Evolutionary conservation across 2,888 invertebrate species (phyloP), one percentile per base, ranked within the genome.

Genomic region (Phragmatobia fuliginosa): DNA sequence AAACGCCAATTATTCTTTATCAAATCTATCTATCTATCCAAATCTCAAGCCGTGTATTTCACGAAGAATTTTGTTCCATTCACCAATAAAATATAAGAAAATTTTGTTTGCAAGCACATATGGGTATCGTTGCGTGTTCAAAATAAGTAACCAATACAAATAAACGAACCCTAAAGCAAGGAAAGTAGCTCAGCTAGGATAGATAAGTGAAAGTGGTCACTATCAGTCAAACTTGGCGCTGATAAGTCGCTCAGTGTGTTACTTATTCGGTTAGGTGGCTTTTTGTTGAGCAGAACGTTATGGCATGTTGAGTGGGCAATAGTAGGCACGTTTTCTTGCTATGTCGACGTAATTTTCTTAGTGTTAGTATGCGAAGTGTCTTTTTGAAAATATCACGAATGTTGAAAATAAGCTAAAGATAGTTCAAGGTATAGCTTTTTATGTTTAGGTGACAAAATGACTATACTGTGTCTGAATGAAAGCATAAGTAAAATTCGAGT

Each of bases 211-310:
- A 81, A 81, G 81, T 81, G 38, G 66, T 68, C 32, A 67, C 67
- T 78, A 81, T 81, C 78, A 78, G 68, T 62, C 11, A 61, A 58
- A 69, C 73, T 78, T 2, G 56, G 52, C 25, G 76, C 60, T 70
- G 70, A 81, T 80, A 81, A 81, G 76, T 73, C 71, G 70, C 72
- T 71, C 67, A 68, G 49, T 59, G 62, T 49, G 56, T 64, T 78
- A 76, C 81, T 73, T 74, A 78, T 81, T 78, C 78, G 80, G 75
- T 74, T 74, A 80, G 64, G 73, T 75, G 61, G 70, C 62, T 82
- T 82, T 81, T 82, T 82, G 76, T 79, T 52, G 16, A 52, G 62
- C 58, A 68, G 61, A 41, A 41, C 66, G 79, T 72, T 72, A 77
- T 75, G 72, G 76, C 61, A 61, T 64, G 73, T 60, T 68, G 66